Conservation (phyloP, 2,113 vertebrate species). For the Heteronetta atricapilla region DNA sequence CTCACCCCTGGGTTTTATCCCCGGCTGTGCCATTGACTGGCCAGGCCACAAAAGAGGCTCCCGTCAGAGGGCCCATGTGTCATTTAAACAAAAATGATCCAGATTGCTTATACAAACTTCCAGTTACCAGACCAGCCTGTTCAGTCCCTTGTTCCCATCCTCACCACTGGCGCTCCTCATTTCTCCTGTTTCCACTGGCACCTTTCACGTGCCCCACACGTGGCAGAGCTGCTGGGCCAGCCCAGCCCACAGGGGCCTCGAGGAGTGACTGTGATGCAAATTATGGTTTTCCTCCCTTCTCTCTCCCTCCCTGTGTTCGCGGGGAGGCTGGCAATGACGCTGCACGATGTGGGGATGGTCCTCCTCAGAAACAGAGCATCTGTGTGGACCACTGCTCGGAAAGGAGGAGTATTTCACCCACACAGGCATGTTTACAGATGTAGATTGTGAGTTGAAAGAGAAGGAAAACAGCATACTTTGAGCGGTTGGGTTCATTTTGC, state of each 20-base stretch:
- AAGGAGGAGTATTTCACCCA: background rate
- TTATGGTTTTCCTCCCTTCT: background rate
- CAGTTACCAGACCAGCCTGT: background rate
- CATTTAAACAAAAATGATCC: background rate
- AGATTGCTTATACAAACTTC: background rate
- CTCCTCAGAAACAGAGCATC: background rate
- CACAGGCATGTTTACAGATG: background rate
- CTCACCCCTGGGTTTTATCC: background rate
- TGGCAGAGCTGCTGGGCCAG: background rate
- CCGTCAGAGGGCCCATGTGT: background rate
- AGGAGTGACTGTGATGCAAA: background rate
- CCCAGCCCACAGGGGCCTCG: background rate
- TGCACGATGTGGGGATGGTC: background rate
- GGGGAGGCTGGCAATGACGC: background rate
- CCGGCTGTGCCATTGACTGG: background rate
- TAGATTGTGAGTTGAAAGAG: background rate
- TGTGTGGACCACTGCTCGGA: background rate
- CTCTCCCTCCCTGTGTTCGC: background rate
- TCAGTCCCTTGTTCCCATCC: background rate
- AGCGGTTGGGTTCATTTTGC: background rate
- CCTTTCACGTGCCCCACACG: background rate
- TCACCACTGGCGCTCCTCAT: background rate
- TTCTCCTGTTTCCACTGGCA: background rate
- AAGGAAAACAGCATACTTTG: background rate
- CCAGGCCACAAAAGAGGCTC: background rate